Evolutionary conservation across 2,113 vertebrate genomes (phyloP).

Genomic region (Brienomyrus longianalis): DNA sequence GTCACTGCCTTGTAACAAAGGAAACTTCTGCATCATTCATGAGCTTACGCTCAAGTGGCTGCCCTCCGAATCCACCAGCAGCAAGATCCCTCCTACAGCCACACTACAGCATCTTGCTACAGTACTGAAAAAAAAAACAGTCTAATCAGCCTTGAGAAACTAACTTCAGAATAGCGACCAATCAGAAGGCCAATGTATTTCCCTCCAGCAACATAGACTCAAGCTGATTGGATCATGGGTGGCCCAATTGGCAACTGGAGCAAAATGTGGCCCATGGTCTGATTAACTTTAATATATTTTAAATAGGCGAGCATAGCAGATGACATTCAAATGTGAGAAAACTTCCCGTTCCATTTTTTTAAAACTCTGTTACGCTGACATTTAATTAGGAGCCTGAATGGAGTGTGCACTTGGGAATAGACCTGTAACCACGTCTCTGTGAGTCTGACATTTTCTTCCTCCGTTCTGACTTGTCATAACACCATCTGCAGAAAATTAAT

Average conservation of each 20-base stretch:
- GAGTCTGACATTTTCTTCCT: constrained; percentile 59
- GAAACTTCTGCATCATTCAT: constrained; percentile 9
- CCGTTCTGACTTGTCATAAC: constrained; percentile 56
- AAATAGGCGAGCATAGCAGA: neutral
- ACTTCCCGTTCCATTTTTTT: neutral
- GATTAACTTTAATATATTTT: neutral
- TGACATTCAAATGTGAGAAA: constrained; percentile 13
- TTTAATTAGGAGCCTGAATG: constrained; percentile 66
- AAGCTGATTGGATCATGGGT: neutral
- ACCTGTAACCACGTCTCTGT: constrained; percentile 42
- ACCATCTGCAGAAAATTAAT: constrained; percentile 31
- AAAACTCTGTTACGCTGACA: constrained; percentile 47
- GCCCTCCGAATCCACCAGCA: neutral
- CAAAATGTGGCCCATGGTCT: neutral
- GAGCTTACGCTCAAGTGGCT: neutral
- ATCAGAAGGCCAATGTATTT: neutral
- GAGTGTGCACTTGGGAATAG: constrained; percentile 53
- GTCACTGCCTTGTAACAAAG: constrained; percentile 1
- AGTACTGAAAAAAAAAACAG: neutral
- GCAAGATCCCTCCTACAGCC: neutral
- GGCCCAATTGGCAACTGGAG: neutral
- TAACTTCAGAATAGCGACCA: neutral
- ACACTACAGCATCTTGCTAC: neutral
- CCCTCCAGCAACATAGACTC: neutral
- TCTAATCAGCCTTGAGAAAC: neutral